Evolutionary conservation across 2,888 invertebrate genomes (phyloP).

Genomic region (Dicyrtomina minuta): DNA sequence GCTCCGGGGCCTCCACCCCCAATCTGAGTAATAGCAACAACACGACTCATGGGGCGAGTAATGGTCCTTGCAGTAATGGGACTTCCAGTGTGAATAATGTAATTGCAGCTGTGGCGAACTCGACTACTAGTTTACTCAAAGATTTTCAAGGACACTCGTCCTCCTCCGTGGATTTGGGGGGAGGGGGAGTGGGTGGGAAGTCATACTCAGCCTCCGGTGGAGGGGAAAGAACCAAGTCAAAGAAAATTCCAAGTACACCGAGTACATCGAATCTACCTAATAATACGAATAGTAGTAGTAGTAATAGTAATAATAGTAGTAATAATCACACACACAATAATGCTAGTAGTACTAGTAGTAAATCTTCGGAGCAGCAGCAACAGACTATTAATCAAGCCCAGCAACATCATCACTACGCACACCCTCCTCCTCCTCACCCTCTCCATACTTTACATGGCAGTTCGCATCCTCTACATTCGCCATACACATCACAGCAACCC

Average conservation of each 20-base stretch:
- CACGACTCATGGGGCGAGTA: constrained; percentile 12
- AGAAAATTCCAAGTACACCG: constrained; percentile 9
- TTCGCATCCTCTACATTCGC: constrained; percentile 1
- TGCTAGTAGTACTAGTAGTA: constrained; percentile 1
- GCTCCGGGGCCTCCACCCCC: constrained; percentile 50
- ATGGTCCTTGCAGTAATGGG: constrained; percentile 10
- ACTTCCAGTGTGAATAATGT: constrained; percentile 38
- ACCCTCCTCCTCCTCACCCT: constrained; percentile 7
- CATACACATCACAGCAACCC: background rate
- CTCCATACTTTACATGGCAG: constrained; percentile 1
- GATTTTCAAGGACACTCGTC: constrained; percentile 1
- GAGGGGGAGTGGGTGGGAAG: no score
- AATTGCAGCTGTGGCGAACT: constrained; percentile 49
- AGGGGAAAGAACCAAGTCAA: constrained; percentile 3
- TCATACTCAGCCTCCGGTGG: background rate
- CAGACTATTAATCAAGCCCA: constrained; percentile 15
- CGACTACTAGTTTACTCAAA: constrained; percentile 41
- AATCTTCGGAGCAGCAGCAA: constrained; percentile 1
- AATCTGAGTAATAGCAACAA: constrained; percentile 37
- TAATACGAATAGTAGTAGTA: no score
- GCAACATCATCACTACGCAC: constrained; percentile 27
- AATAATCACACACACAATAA: background rate
- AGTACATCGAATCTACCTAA: constrained; percentile 9
- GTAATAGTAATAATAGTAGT: constrained; percentile 18
- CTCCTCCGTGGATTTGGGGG: no score